Evolutionary conservation across 2,888 invertebrate species (phyloP).

Genomic region (Cryptus armator): DNA sequence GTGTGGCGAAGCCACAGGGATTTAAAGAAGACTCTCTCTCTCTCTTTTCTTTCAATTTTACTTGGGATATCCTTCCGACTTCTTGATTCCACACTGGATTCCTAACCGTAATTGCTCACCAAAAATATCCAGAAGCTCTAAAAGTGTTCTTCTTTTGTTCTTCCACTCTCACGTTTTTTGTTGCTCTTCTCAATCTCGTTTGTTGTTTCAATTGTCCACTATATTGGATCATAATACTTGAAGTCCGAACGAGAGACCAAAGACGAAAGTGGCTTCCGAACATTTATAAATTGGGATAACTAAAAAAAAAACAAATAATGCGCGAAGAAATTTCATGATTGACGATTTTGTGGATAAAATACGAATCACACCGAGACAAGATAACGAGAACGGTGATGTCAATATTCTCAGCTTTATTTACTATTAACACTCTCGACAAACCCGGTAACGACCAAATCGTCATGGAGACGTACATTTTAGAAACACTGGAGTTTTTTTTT

Average conservation of each 20-base stretch:
- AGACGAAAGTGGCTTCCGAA: background rate
- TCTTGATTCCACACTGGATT: conserved; percentile 42
- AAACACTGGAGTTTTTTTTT: too few relatives aligned
- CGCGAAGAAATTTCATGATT: background rate
- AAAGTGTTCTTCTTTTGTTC: background rate
- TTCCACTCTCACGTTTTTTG: background rate
- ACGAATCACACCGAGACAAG: background rate
- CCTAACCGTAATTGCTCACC: conserved; percentile 68
- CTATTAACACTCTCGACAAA: background rate
- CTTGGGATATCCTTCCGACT: conserved; percentile 25
- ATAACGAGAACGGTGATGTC: background rate
- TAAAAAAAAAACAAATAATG: background rate
- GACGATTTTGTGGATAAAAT: background rate
- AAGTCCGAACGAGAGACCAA: background rate
- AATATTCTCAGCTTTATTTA: background rate
- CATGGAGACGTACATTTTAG: too few relatives aligned
- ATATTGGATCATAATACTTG: background rate
- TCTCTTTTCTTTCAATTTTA: conserved; percentile 33
- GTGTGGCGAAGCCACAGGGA: conserved; percentile 57
- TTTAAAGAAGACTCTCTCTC: conserved; percentile 51
- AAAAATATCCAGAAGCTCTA: conserved; percentile 42
- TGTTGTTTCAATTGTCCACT: background rate
- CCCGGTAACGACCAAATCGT: background rate
- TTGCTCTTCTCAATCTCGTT: background rate
- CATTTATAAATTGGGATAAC: background rate